Base-by-base conservation (phyloP, 2,113 vertebrate genomes). In the Neodontobutis hainanensis region DNA sequence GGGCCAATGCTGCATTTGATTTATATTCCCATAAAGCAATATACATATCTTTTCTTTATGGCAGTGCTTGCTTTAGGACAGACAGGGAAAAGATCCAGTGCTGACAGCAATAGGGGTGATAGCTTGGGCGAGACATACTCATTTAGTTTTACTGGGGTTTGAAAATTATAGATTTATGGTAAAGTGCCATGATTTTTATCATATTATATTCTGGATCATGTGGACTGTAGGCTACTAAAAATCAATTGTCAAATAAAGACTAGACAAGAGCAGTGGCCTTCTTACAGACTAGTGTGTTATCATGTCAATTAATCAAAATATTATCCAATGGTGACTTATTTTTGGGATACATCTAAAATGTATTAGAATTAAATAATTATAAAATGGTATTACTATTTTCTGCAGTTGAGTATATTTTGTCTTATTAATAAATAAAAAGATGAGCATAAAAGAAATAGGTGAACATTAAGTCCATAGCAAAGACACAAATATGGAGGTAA, bases 21-120 rank as follows among this genome's bases (percentile, higher is more conserved):
- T 87, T 83, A 85, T 88, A 69, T 80, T 85, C 79, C 76, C 77
- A 83, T 85, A 74, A 80, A 77, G 77, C 62, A 68, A 64, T 71
- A 56, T 67, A 70, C 75, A 71, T 70, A 67, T 87, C 72, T 85
- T 88, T 66, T 74, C 43, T 88, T 85, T 72, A 85, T 40, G 35
- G 69, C 70, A n/a, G 52, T 6, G 65, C 71, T 78, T 52, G 75
- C 71, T 82, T 64, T 44, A 62, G 61, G 70, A 70, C 74, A 75
- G 73, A 73, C 53, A n/a, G 55, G 57, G 70, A 69, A 61, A 45
- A 77, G 73, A 51, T 47, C 50, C 53, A 34, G 58, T 5, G 11
- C 64, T 49, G 57, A 51, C 49, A 46, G 34, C 8, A 56, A 66
- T 46, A 61, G 48, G 48, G 62, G 32, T 51, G 45, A 45, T 35